phyloP scores from a whole-genome alignment of 2,113 vertebrate species.

The Ptyas mucosa region DNA sequence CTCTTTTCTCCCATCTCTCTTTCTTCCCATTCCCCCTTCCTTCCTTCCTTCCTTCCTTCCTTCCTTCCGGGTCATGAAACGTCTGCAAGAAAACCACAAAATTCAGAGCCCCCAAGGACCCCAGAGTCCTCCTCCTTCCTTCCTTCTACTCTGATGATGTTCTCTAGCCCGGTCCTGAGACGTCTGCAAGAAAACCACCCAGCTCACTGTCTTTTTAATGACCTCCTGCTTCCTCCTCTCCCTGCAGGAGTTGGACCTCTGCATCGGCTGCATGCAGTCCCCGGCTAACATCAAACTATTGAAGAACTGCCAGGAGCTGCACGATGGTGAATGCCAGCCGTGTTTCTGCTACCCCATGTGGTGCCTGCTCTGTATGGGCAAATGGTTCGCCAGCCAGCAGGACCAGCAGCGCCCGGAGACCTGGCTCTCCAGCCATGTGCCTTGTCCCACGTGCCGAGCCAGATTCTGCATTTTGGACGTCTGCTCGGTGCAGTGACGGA shows the following conservation, averaged over 20 bases:
- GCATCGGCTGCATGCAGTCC: conserved; percentile 92
- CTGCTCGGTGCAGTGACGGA: conserved; percentile 75
- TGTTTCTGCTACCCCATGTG: conserved; percentile 96
- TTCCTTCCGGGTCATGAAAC: no score
- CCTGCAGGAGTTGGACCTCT: conserved; percentile 83
- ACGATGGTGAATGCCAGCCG: conserved; percentile 79
- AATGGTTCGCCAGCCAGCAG: conserved; percentile 94
- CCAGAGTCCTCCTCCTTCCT: no score
- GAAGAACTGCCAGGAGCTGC: conserved; percentile 73
- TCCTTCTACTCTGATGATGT: no score
- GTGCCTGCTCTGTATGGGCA: conserved; percentile 93
- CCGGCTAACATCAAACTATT: conserved; percentile 83
- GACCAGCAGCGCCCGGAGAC: conserved; percentile 90
- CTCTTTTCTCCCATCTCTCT: no score
- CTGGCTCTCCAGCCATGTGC: conserved; percentile 88
- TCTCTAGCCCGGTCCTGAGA: no score
- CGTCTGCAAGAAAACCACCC: no score
- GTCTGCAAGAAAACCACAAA: no score
- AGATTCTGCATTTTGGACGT: conserved; percentile 92
- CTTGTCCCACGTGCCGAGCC: conserved; percentile 90
- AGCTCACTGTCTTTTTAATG: no score
- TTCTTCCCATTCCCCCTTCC: no score
- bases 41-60: no score
- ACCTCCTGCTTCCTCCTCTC: neutral
- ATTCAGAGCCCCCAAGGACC: no score